Evolutionary conservation across 1,140 invertebrate genomes (phyloP), one percentile per base, ranked within the genome.

Genomic region (Drosophila equinoxialis): DNA sequence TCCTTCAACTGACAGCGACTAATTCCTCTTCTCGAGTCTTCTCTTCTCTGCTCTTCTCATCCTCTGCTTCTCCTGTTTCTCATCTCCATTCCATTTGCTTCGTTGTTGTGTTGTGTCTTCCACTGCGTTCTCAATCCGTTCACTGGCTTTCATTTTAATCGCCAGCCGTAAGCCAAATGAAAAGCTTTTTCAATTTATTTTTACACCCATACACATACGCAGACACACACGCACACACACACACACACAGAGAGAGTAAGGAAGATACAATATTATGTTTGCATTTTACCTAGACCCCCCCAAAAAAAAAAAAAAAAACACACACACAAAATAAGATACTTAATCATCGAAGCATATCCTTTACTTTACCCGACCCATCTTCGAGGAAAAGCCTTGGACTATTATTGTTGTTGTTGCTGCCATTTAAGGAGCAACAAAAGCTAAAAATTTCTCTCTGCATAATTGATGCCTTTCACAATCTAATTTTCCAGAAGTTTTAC

Each of bases 171-270:
- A 84, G 81, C 77, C 81, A 84, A 84, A 85, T 77, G 81, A 76
- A 86, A 86, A 85, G 82, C 81, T 85, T 85, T 85, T 85, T 85
- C 82, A 85, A 85, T 85, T 85, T 85, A 79, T 75, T 81, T 74
- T 68, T 42, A 65, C 39, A 67, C 41, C 30, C 37, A 65, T 35
- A 55, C 26, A 33, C 45, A 51, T 17, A 23, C 45, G 42, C 33
- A 41, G 11, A 42, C 35, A 48, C 5, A 10, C 30, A 68, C 41
- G 62, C 30, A n/a, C 54, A 17, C 6, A 54, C 0, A 17, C 17
- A 17, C 17, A 17, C 17, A 17, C 17, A 17, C 0, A 17, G 17
- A 17, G 17, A 17, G 0, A 42, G 20, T 7, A 11, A 3, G 3
- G 11, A 6, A 10, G 35, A 39, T 41, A 64, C 39, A 35, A 74